Evolutionary conservation across 1,140 invertebrate genomes (phyloP).

Genomic region (Akabosia matsudoensis): DNA sequence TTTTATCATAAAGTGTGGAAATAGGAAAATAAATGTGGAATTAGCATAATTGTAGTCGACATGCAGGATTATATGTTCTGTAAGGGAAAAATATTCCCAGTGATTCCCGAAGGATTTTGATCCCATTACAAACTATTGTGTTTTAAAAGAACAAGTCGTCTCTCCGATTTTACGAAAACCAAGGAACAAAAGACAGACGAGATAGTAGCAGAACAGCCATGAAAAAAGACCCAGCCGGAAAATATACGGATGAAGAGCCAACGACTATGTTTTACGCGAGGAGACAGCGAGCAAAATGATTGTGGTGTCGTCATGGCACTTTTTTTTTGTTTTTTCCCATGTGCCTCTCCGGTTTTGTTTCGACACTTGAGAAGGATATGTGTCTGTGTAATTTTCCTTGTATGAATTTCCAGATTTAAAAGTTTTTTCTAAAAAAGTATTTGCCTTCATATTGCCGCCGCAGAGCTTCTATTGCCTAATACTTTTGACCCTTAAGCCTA

Average conservation of each 20-base stretch:
- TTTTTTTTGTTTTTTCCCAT: constrained; percentile 12
- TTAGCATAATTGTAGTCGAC: constrained; percentile 24
- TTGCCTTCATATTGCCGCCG: too few relatives aligned
- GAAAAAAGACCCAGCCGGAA: neutral
- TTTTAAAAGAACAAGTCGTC: constrained; percentile 9
- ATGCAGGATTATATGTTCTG: constrained; percentile 17
- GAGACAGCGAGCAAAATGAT: neutral
- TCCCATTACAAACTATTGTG: constrained; percentile 22
- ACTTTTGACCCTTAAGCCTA: too few relatives aligned
- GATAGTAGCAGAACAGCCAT: neutral
- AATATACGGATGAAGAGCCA: neutral
- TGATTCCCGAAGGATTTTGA: constrained; percentile 18
- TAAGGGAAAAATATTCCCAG: constrained; percentile 7
- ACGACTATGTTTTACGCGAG: neutral
- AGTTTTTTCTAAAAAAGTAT: too few relatives aligned
- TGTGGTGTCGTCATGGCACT: neutral
- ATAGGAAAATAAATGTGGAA: neutral
- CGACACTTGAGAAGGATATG: too few relatives aligned
- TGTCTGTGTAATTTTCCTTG: too few relatives aligned
- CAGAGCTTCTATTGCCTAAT: too few relatives aligned
- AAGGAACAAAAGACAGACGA: neutral
- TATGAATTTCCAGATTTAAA: too few relatives aligned
- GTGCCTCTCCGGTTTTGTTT: too few relatives aligned
- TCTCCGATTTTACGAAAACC: neutral
- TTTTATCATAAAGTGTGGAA: too few relatives aligned